These are phyloP conservation scores for Oxyruncus cristatus DNA, from an alignment of 2,113 vertebrate genomes.

Conservation along the genomic window DNA sequence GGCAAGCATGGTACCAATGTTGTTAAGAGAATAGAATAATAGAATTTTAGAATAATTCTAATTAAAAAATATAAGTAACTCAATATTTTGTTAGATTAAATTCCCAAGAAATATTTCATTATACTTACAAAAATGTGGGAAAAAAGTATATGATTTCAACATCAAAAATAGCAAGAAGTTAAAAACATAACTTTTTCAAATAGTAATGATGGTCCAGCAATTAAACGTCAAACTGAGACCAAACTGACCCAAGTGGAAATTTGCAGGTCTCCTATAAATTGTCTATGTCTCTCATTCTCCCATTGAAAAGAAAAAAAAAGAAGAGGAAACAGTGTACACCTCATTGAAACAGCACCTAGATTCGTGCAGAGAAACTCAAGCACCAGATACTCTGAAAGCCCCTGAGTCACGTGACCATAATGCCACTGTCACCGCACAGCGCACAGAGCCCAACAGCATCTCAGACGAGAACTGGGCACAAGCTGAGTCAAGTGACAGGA, in stretches of 20 bases:
- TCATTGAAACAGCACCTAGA: neutral
- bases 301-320: neutral
- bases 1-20: neutral
- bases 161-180: neutral
- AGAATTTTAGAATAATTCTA: neutral
- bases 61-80: neutral
- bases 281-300: neutral
- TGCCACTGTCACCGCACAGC: neutral
- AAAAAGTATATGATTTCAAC: neutral
- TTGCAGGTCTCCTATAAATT: neutral
- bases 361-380: neutral
- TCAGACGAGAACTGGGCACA: neutral
- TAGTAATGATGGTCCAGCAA: neutral
- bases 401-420: rapidly evolving
- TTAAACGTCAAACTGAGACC: neutral
- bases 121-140: neutral
- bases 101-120: neutral
- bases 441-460: neutral
- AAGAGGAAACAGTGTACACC: neutral
- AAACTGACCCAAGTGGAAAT: neutral
- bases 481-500: neutral
- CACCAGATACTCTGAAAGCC: neutral
- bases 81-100: neutral
- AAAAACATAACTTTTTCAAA: neutral
- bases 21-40: neutral